Conservation (phyloP, 2,113 vertebrate genomes). For the Myrmophylax atrothorax region DNA sequence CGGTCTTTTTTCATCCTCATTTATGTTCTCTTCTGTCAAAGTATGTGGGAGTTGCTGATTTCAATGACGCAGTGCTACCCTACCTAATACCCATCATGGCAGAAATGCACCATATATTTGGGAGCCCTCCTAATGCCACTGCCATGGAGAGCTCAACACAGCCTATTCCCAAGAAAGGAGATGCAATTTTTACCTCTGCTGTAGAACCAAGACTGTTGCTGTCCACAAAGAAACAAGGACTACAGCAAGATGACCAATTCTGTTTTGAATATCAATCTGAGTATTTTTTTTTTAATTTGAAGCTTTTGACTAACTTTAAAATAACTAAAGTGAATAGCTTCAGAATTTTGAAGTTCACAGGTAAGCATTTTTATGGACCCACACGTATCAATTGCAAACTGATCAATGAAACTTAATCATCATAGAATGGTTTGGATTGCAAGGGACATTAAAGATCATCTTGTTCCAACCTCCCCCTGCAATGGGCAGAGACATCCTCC, state of each 20-base stretch:
- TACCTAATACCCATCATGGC: accelerated
- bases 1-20: neutral
- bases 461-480: neutral
- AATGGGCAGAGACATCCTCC: neutral
- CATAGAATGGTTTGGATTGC: neutral
- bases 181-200: neutral
- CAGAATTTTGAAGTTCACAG: neutral
- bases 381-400: neutral
- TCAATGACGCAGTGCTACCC: neutral
- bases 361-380: neutral
- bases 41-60: accelerated
- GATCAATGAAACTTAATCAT: neutral
- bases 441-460: neutral
- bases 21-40: neutral
- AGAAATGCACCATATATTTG: neutral
- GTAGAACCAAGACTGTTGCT: neutral
- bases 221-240: neutral
- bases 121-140: neutral
- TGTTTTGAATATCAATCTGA: neutral
- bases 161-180: neutral
- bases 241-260: neutral
- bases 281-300: neutral
- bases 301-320: neutral
- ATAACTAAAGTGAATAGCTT: neutral
- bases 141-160: neutral